These are phyloP conservation scores for Papilio demoleus DNA, from an alignment of 2,888 invertebrate species.

Conservation along the genomic window DNA sequence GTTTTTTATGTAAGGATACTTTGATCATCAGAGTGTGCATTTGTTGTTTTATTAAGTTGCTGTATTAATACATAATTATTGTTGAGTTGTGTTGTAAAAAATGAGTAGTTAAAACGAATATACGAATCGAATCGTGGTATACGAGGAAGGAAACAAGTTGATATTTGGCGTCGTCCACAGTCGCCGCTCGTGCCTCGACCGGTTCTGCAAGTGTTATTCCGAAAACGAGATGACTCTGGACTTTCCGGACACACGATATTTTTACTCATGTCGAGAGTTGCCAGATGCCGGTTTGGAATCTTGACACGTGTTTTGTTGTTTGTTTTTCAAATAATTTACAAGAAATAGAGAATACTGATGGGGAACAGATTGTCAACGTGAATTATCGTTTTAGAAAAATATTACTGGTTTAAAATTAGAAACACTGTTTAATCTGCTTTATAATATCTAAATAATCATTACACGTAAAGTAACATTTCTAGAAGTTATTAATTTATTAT, in stretches of 20 bases:
- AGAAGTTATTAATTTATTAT: too few species aligned
- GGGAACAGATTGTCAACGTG: neutral
- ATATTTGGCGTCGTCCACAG: constrained; percentile 68
- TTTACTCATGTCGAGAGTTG: constrained; percentile 53
- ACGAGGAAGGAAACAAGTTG: constrained; percentile 81
- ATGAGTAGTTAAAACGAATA: constrained; percentile 36
- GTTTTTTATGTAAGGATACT: neutral
- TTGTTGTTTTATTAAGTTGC: neutral
- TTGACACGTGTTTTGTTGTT: constrained; percentile 56
- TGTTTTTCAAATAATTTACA: constrained; percentile 42
- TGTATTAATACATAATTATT: neutral
- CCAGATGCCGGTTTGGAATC: constrained; percentile 38
- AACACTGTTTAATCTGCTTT: too few species aligned
- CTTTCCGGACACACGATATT: constrained; percentile 72
- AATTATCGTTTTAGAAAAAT: neutral
- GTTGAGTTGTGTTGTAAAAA: constrained; percentile 7
- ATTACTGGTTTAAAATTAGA: neutral
- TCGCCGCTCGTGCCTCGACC: constrained; percentile 55
- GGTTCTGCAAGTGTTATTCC: constrained; percentile 82
- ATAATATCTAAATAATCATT: too few species aligned
- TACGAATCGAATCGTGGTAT: constrained; percentile 53
- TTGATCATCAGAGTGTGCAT: neutral
- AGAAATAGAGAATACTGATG: neutral
- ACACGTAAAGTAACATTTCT: too few species aligned
- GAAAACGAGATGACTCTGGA: constrained; percentile 78